Evolutionary conservation across 92 coral and sea anemone genomes (phyloP), one percentile per base, ranked within the genome.

Genomic region (Metridium senile): DNA sequence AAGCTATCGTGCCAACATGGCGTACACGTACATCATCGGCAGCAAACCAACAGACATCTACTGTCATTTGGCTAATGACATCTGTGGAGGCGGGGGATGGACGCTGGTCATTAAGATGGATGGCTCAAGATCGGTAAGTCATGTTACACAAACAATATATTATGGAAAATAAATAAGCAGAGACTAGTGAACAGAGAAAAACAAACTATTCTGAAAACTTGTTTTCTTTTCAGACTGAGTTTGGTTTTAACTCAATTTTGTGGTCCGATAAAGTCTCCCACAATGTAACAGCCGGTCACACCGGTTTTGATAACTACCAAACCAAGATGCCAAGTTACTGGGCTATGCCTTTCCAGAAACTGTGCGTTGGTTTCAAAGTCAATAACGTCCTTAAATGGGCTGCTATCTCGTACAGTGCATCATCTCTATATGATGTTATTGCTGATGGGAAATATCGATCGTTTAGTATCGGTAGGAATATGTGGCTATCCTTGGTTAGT

Each of bases 281-380:
- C 72, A 78, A 81, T 17, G 74, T 81, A 16, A 27, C 69, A 45
- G 87, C 80, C 29, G 88, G 93, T 31, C 33, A 78, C 21, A 71
- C 73, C 66, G 88, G 85, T 18, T 69, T 85, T 65, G 82, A 74
- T 26, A 74, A 69, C 65, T 47, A 89, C 71, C 90, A 89, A 58
- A 89, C 87, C 73, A 89, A 89, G 76, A 75, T 85, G 34, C 79
- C 87, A 28, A 72, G 90, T 45, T 89, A 85, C 78, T 85, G 87
- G 93, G 76, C 68, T 17, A 80, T 81, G 57, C 72, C 93, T 28
- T 77, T 89, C 56, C 65, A 59, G 31, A 74, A 80, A 52, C 73
- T 89, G 61, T 89, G 93, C 72, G 77, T 89, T 58, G 94, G 93
- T 47, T 81, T 89, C 88, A 77, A 62, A 62, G 83, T 70, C 11